A percentile compares a stretch with the other conserved stretches of the same genome.
Evolutionary conservation across 2,888 invertebrate genomes (phyloP).

Genomic region (Neocrepidodera transversa): DNA sequence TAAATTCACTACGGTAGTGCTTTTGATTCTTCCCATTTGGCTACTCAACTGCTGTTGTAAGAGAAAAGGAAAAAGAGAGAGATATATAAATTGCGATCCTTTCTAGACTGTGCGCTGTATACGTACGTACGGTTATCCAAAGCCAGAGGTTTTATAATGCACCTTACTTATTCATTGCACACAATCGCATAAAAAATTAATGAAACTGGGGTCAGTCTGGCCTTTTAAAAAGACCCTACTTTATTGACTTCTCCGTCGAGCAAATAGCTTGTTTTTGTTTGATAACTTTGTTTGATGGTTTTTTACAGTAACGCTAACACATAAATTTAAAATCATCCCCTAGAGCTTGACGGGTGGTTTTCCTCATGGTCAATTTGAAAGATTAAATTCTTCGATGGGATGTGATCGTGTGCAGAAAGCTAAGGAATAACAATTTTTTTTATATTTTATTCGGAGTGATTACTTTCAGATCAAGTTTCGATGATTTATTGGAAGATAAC

Average conservation of each 20-base stretch:
- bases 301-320: slow-evolving; percentile 57
- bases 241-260: slow-evolving; percentile 59
- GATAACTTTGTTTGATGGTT: slow-evolving; percentile 61
- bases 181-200: slow-evolving; percentile 62
- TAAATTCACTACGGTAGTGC: too few relatives aligned
- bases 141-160: slow-evolving; percentile 56
- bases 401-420: slow-evolving; percentile 24
- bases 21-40: too few relatives aligned
- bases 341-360: slow-evolving; percentile 24
- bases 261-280: slow-evolving; percentile 61
- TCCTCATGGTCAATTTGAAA: slow-evolving; percentile 36
- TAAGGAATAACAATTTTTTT: slow-evolving; percentile 22
- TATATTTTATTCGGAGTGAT: slow-evolving; percentile 14
- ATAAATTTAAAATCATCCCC: slow-evolving; percentile 59
- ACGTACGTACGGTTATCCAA: slow-evolving; percentile 45
- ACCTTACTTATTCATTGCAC: slow-evolving; percentile 62
- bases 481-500: slow-evolving; percentile 11
- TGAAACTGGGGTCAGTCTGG: slow-evolving; percentile 58
- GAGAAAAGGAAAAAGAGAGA: too few relatives aligned
- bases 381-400: slow-evolving; percentile 33
- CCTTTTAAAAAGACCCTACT: slow-evolving; percentile 59
- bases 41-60: too few relatives aligned
- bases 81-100: slow-evolving; percentile 31
- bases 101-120: slow-evolving; percentile 38
- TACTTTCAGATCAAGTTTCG: slow-evolving; percentile 11